Percentiles rank a stretch among this genome's conserved stretches.
Evolutionary conservation across 2,888 invertebrate species (phyloP).

Genomic region (Epistrophe eligans): DNA sequence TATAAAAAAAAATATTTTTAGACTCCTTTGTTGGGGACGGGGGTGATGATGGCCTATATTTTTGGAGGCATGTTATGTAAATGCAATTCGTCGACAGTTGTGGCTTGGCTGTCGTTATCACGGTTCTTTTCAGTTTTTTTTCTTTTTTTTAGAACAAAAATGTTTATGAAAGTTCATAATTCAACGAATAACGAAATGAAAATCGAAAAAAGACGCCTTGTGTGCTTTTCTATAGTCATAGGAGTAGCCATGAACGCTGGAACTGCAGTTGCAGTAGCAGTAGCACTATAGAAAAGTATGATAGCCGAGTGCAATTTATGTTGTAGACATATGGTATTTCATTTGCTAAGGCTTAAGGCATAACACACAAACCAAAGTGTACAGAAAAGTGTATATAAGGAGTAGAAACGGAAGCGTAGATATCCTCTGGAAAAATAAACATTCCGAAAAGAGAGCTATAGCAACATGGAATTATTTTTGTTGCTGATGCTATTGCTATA

Average conservation of each 20-base stretch:
- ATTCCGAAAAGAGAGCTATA: not conserved
- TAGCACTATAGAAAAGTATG: constrained; percentile 16
- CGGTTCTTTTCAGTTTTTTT: constrained; percentile 34
- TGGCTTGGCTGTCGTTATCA: constrained; percentile 63
- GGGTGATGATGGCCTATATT: constrained; percentile 64
- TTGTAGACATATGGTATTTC: constrained; percentile 64
- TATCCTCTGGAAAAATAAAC: constrained; percentile 13
- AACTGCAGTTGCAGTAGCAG: constrained; percentile 15
- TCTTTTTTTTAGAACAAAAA: constrained; percentile 62
- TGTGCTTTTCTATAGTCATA: constrained; percentile 25
- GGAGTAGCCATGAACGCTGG: constrained; percentile 14
- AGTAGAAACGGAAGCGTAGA: not conserved
- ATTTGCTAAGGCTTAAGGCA: constrained; percentile 58
- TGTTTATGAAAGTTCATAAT: constrained; percentile 71
- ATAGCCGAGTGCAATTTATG: constrained; percentile 55
- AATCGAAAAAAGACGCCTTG: constrained; percentile 58
- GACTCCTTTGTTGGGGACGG: constrained; percentile 20
- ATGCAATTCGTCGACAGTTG: constrained; percentile 48
- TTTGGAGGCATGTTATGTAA: constrained; percentile 63
- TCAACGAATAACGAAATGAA: constrained; percentile 55
- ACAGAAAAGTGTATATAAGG: constrained; percentile 5
- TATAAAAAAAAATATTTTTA: constrained; percentile 45
- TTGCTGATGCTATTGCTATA: not conserved
- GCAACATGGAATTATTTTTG: not conserved
- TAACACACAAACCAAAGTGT: constrained; percentile 46